Percentiles rank a stretch among this genome's conserved stretches.
phyloP scores from a whole-genome alignment of 2,888 invertebrate species.

The Dicyrtoma fusca region DNA sequence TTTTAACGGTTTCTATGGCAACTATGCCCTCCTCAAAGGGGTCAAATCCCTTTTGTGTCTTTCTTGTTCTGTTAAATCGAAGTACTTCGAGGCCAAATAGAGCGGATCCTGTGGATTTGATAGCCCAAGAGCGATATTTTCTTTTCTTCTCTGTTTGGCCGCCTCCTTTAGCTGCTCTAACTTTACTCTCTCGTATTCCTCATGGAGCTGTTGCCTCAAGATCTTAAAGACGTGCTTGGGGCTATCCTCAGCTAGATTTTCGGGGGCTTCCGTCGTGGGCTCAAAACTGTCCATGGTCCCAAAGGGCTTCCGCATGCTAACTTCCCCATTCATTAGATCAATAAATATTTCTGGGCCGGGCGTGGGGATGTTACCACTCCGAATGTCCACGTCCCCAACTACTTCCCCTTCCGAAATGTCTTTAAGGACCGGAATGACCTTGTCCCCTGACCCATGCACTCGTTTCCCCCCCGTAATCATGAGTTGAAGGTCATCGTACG shows the following conservation, averaged over 20 bases:
- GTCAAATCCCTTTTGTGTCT: too few species aligned
- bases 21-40: too few species aligned
- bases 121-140: conserved; percentile 48
- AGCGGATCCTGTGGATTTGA: conserved; percentile 44
- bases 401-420: background rate
- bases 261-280: conserved; percentile 43
- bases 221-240: conserved; percentile 48
- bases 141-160: conserved; percentile 48
- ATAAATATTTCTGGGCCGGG: conserved; percentile 49
- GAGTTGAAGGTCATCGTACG: conserved; percentile 45
- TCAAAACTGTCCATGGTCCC: conserved; percentile 49
- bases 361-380: conserved; percentile 13
- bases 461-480: conserved; percentile 27
- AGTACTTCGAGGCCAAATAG: conserved; percentile 49
- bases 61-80: conserved; percentile 42
- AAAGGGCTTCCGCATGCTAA: conserved; percentile 53
- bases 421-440: background rate
- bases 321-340: conserved; percentile 55
- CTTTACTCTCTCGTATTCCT: conserved; percentile 50
- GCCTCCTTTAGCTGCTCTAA: conserved; percentile 44
- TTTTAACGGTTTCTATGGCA: too few species aligned
- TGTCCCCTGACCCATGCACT: background rate
- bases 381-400: background rate
- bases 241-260: conserved; percentile 38
- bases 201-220: conserved; percentile 46